Conservation (phyloP, 2,797 vertebrate genomes). For the Rhinatrema bivittatum region DNA sequence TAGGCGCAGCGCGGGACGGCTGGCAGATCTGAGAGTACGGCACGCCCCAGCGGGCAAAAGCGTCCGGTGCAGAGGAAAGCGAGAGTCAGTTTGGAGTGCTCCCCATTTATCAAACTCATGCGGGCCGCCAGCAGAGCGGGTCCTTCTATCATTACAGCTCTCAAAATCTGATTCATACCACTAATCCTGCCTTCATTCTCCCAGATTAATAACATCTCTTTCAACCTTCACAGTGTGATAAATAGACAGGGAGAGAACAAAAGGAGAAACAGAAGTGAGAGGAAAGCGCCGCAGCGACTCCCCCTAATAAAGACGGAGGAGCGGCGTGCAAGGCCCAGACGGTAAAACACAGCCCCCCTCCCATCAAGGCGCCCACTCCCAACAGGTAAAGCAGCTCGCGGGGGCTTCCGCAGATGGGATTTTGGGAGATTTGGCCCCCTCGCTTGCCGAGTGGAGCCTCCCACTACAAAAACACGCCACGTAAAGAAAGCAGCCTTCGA, state of each 20-base stretch:
- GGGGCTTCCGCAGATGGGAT: too few relatives aligned
- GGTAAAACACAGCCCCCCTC: too few relatives aligned
- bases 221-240: constrained; percentile 99
- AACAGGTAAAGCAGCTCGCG: too few relatives aligned
- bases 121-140: constrained; percentile 98
- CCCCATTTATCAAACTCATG: constrained; percentile 99
- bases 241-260: constrained; percentile 98
- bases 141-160: constrained; percentile 99
- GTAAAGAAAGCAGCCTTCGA: too few relatives aligned
- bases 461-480: too few relatives aligned
- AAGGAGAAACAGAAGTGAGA: constrained; percentile 82
- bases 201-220: constrained; percentile 99
- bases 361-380: too few relatives aligned
- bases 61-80: constrained; percentile 70
- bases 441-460: too few relatives aligned
- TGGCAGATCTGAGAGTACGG: constrained; percentile 75
- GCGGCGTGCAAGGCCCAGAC: constrained; percentile 49
- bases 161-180: constrained; percentile 98
- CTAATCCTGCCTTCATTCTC: constrained; percentile 99
- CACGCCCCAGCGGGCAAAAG: constrained; percentile 77
- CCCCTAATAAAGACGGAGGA: constrained; percentile 75
- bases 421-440: too few relatives aligned
- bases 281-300: constrained; percentile 74
- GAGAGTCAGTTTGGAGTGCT: constrained; percentile 79
- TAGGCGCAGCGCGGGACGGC: constrained; percentile 68